A percentile compares a stretch with the other conserved stretches of the same genome.
Evolutionary conservation across 2,888 invertebrate species (phyloP).

Genomic region (Clusia tigrina): DNA sequence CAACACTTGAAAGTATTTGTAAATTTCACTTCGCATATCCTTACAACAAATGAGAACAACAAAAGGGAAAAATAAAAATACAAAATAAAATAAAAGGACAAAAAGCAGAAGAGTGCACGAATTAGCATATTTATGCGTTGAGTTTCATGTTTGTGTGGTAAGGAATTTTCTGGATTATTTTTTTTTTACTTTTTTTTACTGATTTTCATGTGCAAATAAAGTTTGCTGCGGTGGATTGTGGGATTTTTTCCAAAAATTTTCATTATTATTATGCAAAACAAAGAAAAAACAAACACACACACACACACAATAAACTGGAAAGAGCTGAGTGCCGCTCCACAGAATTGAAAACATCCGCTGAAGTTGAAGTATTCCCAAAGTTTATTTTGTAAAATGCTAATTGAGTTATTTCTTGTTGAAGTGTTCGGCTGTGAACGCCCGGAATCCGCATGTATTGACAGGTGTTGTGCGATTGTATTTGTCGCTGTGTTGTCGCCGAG

Average conservation of each 20-base stretch:
- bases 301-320: background rate
- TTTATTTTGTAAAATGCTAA: constrained; percentile 9
- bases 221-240: background rate
- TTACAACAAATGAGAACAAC: background rate
- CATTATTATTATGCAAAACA: background rate
- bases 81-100: background rate
- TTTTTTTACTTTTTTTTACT: background rate
- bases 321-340: too few relatives aligned
- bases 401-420: background rate
- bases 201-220: background rate
- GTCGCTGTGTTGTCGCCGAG: constrained; percentile 1
- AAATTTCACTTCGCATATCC: constrained; percentile 12
- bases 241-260: too few relatives aligned
- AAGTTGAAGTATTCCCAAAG: background rate
- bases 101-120: background rate
- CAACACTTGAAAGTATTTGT: constrained; percentile 14
- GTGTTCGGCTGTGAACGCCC: background rate
- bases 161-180: background rate
- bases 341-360: background rate
- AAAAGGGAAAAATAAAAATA: background rate
- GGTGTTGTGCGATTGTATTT: background rate
- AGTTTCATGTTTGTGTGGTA: background rate
- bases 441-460: constrained; percentile 5
- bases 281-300: background rate
- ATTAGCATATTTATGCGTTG: constrained; percentile 9